These are phyloP conservation scores for Patella caerulea DNA, from an alignment of 2,888 invertebrate genomes.

Conservation along the genomic window DNA sequence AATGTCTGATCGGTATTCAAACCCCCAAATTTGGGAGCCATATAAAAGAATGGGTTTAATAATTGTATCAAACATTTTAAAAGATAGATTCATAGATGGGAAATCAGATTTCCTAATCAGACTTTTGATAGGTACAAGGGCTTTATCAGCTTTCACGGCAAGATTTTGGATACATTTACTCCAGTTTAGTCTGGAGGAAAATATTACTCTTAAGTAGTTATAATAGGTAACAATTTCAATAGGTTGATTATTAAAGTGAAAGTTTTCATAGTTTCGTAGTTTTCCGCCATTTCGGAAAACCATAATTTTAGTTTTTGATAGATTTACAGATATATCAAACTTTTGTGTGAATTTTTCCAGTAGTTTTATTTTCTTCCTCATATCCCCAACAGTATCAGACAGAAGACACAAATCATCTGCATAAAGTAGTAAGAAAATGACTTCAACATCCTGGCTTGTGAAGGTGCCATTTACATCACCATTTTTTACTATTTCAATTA, in stretches of 20 bases:
- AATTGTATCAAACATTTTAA: no score
- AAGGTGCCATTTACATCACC: neutral
- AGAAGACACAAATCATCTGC: neutral
- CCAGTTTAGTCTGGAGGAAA: neutral
- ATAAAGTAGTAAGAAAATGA: neutral
- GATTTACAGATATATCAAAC: neutral
- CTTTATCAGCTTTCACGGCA: neutral
- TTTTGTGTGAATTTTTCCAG: no score
- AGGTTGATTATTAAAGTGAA: no score
- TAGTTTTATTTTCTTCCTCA: no score
- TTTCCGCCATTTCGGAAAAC: neutral
- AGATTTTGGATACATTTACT: neutral
- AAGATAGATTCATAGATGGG: neutral
- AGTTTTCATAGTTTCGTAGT: neutral
- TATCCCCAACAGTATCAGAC: neutral
- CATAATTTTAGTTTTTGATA: neutral
- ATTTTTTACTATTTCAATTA: neutral
- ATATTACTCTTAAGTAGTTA: neutral
- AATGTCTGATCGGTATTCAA: no score
- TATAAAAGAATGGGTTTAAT: no score
- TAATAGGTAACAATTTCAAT: constrained; percentile 1
- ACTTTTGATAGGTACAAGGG: neutral
- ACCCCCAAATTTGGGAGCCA: no score
- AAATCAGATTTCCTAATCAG: neutral
- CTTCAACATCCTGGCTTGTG: neutral